These are phyloP conservation scores for Myrmecobius fasciatus DNA, from an alignment of 2,113 vertebrate genomes.

Conservation along the genomic window DNA sequence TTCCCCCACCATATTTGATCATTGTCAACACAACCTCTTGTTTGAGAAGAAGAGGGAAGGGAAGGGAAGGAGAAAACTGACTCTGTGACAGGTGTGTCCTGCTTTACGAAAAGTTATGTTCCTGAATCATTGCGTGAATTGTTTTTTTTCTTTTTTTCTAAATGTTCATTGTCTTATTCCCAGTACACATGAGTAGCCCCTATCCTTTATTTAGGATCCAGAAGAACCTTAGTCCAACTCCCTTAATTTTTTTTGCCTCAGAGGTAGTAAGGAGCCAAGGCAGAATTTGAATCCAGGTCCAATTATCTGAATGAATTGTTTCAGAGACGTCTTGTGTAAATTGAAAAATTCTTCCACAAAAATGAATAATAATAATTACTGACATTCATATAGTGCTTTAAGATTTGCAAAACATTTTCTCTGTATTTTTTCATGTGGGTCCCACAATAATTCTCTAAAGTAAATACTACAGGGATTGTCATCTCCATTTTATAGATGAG, in stretches of 20 bases:
- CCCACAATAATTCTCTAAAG: too few species aligned
- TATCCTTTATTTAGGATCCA: neutral
- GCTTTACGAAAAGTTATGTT: neutral
- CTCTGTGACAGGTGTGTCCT: neutral
- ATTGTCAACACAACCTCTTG: neutral
- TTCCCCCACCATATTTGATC: too few species aligned
- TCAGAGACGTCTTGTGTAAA: neutral
- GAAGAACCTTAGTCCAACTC: neutral
- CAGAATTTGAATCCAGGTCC: neutral
- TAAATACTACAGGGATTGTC: too few species aligned
- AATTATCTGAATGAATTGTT: neutral
- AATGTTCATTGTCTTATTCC: neutral
- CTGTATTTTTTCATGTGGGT: too few species aligned
- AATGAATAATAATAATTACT: too few species aligned
- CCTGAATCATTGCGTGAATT: neutral
- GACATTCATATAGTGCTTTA: too few species aligned
- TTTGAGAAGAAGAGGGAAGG: neutral
- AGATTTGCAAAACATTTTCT: too few species aligned
- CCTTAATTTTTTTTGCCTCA: too few species aligned
- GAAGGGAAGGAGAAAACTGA: neutral
- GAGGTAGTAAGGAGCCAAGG: neutral
- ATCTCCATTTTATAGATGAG: too few species aligned
- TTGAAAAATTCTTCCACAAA: too few species aligned
- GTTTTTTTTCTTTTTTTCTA: neutral
- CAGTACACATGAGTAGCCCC: too few species aligned